Evolutionary conservation across 2,113 vertebrate genomes (phyloP).

Genomic region (Hippopotamus amphibius): DNA sequence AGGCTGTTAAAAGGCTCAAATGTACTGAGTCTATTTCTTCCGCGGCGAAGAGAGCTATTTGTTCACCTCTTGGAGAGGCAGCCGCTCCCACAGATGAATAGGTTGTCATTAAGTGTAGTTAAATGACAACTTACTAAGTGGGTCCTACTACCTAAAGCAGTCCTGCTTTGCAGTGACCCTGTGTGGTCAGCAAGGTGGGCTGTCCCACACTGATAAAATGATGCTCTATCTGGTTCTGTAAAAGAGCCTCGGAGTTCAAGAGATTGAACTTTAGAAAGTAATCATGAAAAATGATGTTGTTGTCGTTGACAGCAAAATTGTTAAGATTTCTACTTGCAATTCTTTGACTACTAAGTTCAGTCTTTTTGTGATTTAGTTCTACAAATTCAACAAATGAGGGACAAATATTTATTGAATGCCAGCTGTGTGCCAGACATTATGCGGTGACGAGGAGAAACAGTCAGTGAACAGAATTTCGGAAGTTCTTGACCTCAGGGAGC

Average conservation of each 20-base stretch:
- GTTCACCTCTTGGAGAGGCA: not conserved
- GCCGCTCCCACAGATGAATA: not conserved
- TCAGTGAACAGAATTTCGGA: not conserved
- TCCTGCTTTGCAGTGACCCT: not conserved
- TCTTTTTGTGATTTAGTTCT: not conserved
- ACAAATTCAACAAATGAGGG: not conserved
- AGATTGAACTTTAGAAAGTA: not conserved
- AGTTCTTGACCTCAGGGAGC: not conserved
- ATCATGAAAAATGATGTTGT: not conserved
- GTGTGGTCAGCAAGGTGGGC: not conserved
- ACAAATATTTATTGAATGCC: not conserved
- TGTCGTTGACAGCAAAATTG: not conserved
- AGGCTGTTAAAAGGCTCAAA: not conserved
- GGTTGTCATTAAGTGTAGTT: not conserved
- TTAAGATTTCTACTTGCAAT: not conserved
- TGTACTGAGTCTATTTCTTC: not conserved
- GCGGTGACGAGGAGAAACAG: not conserved
- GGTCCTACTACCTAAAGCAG: not conserved
- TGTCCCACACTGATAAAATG: not conserved
- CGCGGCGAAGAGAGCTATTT: not conserved
- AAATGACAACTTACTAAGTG: not conserved
- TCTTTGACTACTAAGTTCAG: not conserved
- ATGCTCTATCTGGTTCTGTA: not conserved
- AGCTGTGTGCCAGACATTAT: fast-evolving
- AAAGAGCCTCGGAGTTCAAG: not conserved